Evolutionary conservation across 2,888 invertebrate species (phyloP).

Genomic region (Cinara cedri): DNA sequence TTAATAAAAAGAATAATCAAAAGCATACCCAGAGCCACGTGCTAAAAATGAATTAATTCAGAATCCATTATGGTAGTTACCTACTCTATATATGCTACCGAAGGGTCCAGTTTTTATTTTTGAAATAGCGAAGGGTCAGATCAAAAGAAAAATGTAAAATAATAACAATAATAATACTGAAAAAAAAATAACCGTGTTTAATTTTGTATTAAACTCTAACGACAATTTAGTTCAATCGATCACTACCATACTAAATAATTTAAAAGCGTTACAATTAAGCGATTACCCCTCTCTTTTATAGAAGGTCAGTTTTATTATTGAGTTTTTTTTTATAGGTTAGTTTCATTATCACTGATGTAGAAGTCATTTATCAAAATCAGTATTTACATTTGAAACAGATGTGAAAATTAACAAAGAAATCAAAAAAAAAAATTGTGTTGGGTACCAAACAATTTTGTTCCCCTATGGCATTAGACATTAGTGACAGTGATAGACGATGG

Average conservation of each 20-base stretch:
- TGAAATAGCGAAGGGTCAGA: constrained; percentile 46
- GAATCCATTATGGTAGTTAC: constrained; percentile 36
- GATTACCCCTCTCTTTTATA: constrained; percentile 28
- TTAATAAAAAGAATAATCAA: constrained; percentile 29
- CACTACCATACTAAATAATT: constrained; percentile 2
- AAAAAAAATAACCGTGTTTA: constrained; percentile 26
- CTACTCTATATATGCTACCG: constrained; percentile 4
- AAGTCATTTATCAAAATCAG: constrained; percentile 55
- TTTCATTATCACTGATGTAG: constrained; percentile 38
- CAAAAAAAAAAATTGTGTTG: constrained; percentile 8
- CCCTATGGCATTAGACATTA: background rate
- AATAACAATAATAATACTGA: constrained; percentile 25
- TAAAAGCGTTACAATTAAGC: constrained; percentile 44
- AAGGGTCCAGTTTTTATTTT: constrained; percentile 50
- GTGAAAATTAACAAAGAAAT: constrained; percentile 51
- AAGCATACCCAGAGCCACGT: constrained; percentile 38
- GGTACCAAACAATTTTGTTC: background rate
- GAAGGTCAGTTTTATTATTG: constrained; percentile 29
- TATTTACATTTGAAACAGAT: constrained; percentile 47
- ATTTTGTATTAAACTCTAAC: constrained; percentile 52
- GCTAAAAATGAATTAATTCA: constrained; percentile 53
- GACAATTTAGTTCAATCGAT: constrained; percentile 45
- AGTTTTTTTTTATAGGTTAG: constrained; percentile 14
- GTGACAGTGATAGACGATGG: constrained; percentile 53
- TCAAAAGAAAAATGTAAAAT: constrained; percentile 46